Evolutionary conservation across 1,140 invertebrate species (phyloP).

Genomic region (Leptopilina boulardi): DNA sequence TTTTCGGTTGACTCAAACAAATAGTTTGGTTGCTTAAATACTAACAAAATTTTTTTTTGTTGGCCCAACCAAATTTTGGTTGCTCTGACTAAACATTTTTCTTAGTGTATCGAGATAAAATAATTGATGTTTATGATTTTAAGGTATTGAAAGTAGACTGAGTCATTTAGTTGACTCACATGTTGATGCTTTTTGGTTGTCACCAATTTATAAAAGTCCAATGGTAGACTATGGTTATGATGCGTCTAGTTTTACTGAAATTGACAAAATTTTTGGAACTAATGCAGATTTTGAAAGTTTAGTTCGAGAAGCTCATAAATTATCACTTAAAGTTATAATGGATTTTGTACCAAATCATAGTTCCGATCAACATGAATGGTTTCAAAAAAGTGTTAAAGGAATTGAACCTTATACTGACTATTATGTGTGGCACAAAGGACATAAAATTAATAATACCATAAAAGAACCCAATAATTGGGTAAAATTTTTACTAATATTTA

Average conservation of each 20-base stretch:
- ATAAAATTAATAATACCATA: neutral
- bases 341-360: slow-evolving; percentile 87
- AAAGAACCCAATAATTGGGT: neutral
- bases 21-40: too few species aligned
- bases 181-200: slow-evolving; percentile 82
- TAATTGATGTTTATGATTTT: neutral
- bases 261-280: neutral
- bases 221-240: neutral
- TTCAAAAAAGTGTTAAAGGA: slow-evolving; percentile 77
- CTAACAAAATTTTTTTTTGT: too few species aligned
- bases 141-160: slow-evolving; percentile 59
- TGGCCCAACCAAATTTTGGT: too few species aligned
- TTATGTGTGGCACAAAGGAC: neutral
- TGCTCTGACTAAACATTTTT: too few species aligned
- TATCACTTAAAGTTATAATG: slow-evolving; percentile 78
- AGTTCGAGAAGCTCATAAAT: neutral
- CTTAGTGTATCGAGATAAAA: too few species aligned
- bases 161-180: slow-evolving; percentile 52
- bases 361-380: slow-evolving; percentile 83
- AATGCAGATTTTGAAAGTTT: neutral
- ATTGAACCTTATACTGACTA: slow-evolving; percentile 73
- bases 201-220: slow-evolving; percentile 50
- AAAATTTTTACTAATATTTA: neutral
- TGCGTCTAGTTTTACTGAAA: slow-evolving; percentile 54
- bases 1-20: too few species aligned